Conservation (phyloP, 2,113 vertebrate species). For the Neogobius melanostomus region DNA sequence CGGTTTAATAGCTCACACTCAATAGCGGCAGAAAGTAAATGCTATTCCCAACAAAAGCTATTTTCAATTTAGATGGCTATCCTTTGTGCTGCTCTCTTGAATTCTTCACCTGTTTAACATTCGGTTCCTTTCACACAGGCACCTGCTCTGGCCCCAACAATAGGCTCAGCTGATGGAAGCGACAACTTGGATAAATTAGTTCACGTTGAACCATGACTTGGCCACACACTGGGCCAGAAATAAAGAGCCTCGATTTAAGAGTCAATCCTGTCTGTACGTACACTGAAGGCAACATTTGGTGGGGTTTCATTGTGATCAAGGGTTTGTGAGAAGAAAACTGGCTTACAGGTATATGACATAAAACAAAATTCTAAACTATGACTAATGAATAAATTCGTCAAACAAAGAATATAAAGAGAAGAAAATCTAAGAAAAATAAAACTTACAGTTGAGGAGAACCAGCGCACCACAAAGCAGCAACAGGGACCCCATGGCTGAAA, state of each 20-base stretch:
- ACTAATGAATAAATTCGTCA: not conserved
- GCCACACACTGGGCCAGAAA: slow-evolving; percentile 22
- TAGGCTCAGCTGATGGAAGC: slow-evolving; percentile 26
- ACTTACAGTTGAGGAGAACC: slow-evolving; percentile 53
- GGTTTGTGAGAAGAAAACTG: not conserved
- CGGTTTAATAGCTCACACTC: slow-evolving; percentile 50
- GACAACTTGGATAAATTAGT: slow-evolving; percentile 40
- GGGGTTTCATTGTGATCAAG: not conserved
- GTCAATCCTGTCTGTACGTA: slow-evolving; percentile 9
- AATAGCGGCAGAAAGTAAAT: slow-evolving; percentile 58
- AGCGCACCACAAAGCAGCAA: slow-evolving; percentile 50
- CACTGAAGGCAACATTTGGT: not conserved
- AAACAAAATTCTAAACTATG: no score
- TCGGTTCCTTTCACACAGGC: slow-evolving; percentile 35
- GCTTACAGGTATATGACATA: no score
- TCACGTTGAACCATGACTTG: slow-evolving; percentile 39
- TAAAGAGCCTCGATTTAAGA: slow-evolving; percentile 7
- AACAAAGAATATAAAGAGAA: not conserved
- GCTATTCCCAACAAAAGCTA: slow-evolving; percentile 52
- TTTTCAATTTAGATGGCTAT: slow-evolving; percentile 59
- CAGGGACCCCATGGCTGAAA: slow-evolving; percentile 57
- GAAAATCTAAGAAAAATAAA: not conserved
- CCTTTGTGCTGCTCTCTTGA: slow-evolving; percentile 32
- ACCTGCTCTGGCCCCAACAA: slow-evolving; percentile 25
- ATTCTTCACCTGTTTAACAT: slow-evolving; percentile 53